Percentiles rank a stretch among this genome's conserved stretches.
phyloP scores from a whole-genome alignment of 1,140 invertebrate genomes.

The Sminthurinus signatus region DNA sequence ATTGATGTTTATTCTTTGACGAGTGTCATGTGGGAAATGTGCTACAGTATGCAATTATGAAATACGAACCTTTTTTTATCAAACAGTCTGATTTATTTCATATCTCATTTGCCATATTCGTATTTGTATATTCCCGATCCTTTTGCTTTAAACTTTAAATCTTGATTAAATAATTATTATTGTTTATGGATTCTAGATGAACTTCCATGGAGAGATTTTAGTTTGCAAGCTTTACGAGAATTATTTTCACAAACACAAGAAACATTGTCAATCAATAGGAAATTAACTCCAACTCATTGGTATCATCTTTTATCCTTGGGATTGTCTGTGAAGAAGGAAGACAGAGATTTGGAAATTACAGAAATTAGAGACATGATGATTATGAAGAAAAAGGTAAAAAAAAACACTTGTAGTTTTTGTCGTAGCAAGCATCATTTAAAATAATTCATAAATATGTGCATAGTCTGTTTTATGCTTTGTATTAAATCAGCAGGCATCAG shows the following conservation, averaged over 20 bases:
- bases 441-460: too few relatives aligned
- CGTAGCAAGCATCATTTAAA: too few relatives aligned
- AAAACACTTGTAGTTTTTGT: background rate
- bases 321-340: background rate
- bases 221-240: background rate
- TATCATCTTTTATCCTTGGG: background rate
- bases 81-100: too few relatives aligned
- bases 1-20: slow-evolving; percentile 49
- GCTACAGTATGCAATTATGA: slow-evolving; percentile 40
- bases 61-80: too few relatives aligned
- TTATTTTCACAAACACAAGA: background rate
- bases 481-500: too few relatives aligned
- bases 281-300: background rate
- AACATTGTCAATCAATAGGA: background rate
- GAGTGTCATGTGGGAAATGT: slow-evolving; percentile 49
- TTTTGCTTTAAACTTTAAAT: too few relatives aligned
- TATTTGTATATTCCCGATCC: too few relatives aligned
- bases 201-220: slow-evolving; percentile 3
- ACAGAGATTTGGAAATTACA: background rate
- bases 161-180: too few relatives aligned
- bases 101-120: too few relatives aligned
- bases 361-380: slow-evolving; percentile 9
- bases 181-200: slow-evolving; percentile 12
- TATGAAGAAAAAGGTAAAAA: background rate
- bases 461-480: too few relatives aligned